Evolutionary conservation across 2,113 vertebrate species (phyloP).

Genomic region (Talpa occidentalis): DNA sequence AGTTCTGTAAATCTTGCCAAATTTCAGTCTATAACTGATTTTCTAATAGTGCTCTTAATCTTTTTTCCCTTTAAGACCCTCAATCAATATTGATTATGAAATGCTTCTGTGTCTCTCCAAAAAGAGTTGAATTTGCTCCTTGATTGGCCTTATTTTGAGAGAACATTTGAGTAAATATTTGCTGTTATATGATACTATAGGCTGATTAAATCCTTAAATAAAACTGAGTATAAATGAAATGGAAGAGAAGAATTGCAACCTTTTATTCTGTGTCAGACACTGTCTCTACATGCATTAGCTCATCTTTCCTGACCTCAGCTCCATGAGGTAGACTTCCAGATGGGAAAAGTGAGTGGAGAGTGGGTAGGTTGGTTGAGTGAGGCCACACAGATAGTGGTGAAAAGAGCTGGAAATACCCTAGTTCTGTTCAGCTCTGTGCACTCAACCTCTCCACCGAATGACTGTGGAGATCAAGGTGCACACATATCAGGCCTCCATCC

Average conservation of each 20-base stretch:
- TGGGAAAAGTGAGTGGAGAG: background rate
- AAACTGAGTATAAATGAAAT: slow-evolving; percentile 38
- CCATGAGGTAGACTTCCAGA: background rate
- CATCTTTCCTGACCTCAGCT: slow-evolving; percentile 33
- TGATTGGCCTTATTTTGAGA: background rate
- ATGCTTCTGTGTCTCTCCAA: slow-evolving; percentile 5
- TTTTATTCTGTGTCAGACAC: slow-evolving; percentile 33
- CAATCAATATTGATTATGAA: slow-evolving; percentile 2
- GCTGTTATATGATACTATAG: background rate
- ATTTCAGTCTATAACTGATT: slow-evolving; percentile 57
- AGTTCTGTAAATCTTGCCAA: slow-evolving; percentile 57
- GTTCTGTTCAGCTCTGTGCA: background rate
- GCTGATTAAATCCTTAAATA: slow-evolving; percentile 13
- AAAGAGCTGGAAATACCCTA: background rate
- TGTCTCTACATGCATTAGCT: slow-evolving; percentile 4
- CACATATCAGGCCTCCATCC: background rate
- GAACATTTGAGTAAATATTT: slow-evolving; percentile 42
- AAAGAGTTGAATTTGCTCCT: slow-evolving; percentile 55
- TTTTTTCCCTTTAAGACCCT: slow-evolving; percentile 36
- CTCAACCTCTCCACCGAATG: background rate
- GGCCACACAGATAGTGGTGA: background rate
- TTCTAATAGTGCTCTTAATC: slow-evolving; percentile 43
- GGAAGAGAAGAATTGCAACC: background rate
- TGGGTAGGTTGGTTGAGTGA: background rate
- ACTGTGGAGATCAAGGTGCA: background rate